Evolutionary conservation across 2,797 vertebrate genomes (phyloP).

Genomic region (Sardinella longiceps): DNA sequence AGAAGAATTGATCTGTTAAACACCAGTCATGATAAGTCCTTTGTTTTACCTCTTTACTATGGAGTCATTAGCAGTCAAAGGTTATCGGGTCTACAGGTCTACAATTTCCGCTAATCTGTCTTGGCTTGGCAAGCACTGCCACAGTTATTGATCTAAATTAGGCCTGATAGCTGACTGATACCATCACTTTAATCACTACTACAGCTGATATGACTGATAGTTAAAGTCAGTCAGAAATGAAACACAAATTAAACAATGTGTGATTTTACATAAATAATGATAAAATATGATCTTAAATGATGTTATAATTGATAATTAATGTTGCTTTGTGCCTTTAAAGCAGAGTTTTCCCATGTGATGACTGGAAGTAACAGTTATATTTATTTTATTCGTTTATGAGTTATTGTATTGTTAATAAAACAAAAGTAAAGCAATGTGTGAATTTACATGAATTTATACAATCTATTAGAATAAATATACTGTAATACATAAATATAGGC

Average conservation of each 20-base stretch:
- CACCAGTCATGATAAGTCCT: not conserved
- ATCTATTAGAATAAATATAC: too few relatives aligned
- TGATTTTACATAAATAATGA: too few relatives aligned
- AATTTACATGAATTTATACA: not conserved
- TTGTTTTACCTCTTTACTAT: not conserved
- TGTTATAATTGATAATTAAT: too few relatives aligned
- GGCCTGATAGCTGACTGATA: not conserved
- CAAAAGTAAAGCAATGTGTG: not conserved
- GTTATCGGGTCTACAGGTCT: not conserved
- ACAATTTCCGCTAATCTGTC: not conserved
- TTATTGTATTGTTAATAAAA: too few relatives aligned
- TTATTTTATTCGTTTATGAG: too few relatives aligned
- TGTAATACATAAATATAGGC: too few relatives aligned
- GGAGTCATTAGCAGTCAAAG: not conserved
- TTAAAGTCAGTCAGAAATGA: not conserved
- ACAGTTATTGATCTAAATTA: slow-evolving; percentile 12
- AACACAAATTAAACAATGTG: too few relatives aligned
- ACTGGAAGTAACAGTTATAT: too few relatives aligned
- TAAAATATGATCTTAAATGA: too few relatives aligned
- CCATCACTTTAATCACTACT: not conserved
- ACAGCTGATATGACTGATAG: not conserved
- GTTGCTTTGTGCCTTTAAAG: too few relatives aligned
- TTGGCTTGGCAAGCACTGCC: not conserved
- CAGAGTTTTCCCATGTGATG: too few relatives aligned
- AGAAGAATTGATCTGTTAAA: not conserved